Base-by-base conservation (phyloP, 2,888 invertebrate species). In the Baccha elongata region DNA sequence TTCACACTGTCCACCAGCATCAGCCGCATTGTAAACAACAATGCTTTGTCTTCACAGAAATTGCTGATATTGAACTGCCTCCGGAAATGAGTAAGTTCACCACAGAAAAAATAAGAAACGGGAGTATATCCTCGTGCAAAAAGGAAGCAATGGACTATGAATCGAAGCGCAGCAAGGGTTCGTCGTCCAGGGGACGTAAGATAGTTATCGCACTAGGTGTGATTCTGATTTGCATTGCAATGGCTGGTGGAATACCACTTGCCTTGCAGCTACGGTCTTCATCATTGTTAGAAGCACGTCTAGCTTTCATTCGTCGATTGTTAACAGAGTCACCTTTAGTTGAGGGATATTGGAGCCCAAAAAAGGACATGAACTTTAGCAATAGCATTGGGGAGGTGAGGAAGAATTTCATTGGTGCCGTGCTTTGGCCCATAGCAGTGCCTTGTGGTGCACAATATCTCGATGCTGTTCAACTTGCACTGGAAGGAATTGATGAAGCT, bases 401-500 rank as follows among this genome's bases (percentile, higher is more conserved):
- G 65, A 85, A 91, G 90, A 93, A 93, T 91, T 88, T 93, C 90
- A 92, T 92, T 88, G 86, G 92, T 85, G 87, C 93, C 86, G 89
- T 91, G 6, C 86, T 91, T 5, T 91, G 90, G 90, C 91, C 91
- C 0, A 89, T 91, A 50, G 85, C 88, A 1, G 93, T 93, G 0
- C 92, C 92, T 0, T 94, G 94, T 86, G 92, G 92, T 32, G 92
- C 93, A 0, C 94, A 94, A 86, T 93, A 93, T 86, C 91, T 93
- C 85, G 94, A 94, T 87, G 93, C 94, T 0, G 94, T 94, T 0
- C 93, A 94, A 86, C 90, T 93, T 15, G 93, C 94, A 0, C 88
- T 94, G 68, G 94, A 94, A 86, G 94, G 94, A 85, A 93, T 94
- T 55, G 94, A 94, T 87, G 91, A 93, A 78, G 93, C 94, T 35